phyloP scores from a whole-genome alignment of 2,888 invertebrate genomes.

The Sclerodermus sp. region DNA sequence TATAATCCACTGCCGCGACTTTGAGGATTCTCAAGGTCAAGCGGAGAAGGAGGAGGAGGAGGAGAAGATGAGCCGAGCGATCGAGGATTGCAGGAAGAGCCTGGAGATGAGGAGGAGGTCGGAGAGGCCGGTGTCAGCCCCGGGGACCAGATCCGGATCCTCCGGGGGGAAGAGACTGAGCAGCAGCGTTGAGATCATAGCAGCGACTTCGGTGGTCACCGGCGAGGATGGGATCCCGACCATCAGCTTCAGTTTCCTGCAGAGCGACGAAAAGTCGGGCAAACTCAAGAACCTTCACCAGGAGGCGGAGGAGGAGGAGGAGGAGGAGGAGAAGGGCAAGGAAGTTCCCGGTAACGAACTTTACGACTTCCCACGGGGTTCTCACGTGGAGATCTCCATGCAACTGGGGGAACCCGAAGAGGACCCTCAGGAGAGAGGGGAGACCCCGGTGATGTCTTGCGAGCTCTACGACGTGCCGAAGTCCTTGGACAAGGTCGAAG shows the following conservation, averaged over 20 bases:
- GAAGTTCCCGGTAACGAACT: conserved; percentile 16
- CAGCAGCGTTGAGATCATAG: conserved; percentile 46
- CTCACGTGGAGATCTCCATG: conserved; percentile 6
- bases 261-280: conserved; percentile 3
- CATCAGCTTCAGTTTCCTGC: conserved; percentile 50
- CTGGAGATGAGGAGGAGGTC: conserved; percentile 19
- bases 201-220: conserved; percentile 38
- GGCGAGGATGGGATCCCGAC: conserved; percentile 43
- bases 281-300: conserved; percentile 4
- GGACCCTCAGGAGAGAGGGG: neutral
- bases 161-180: conserved; percentile 32
- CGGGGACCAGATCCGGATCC: neutral
- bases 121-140: neutral
- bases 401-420: neutral
- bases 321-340: too few species aligned
- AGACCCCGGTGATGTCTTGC: neutral
- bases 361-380: conserved; percentile 39
- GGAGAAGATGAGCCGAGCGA: too few species aligned
- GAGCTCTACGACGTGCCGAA: too few species aligned
- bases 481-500: conserved; percentile 1
- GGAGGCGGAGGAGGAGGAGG: conserved; percentile 4
- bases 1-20: conserved; percentile 42
- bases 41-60: conserved; percentile 1
- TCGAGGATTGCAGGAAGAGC: conserved; percentile 23
- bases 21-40: neutral